Base-by-base conservation (phyloP, 2,888 invertebrate species). In the Cataglyphis cursor region DNA sequence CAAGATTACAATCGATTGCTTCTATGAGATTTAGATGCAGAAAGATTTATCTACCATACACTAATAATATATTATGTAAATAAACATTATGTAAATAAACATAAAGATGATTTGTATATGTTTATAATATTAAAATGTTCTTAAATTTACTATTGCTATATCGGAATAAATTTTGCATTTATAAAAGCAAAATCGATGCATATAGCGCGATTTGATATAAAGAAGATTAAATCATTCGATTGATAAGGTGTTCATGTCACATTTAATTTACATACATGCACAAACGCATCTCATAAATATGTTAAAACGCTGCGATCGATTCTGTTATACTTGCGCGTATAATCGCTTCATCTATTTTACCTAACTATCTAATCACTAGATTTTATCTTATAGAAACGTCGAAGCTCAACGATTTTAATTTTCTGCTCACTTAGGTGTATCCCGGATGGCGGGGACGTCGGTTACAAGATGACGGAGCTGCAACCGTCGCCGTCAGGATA, bases 381-480 rank as follows among this genome's bases (percentile, higher is more conserved):
- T 57, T 78, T 68, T 8, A 80, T 80, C 73, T 80, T 31, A 31
- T 18, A 21, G 35, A 15, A 31, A 57, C 24, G 21, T 78, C 78
- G 44, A 62, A 66, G 41, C 62, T 74, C 28, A 82, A 51, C 35
- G 28, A 10, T 59, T 80, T 80, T 72, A 80, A 80, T 80, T 80
- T 73, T 80, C 73, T 73, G 59, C n/a, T 62, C 83, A 28, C 64
- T 38, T 85, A 95, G 94, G 94, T 94, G 93, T 93, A 93, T 94
- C 92, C 93, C 95, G 94, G 92, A 95, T 95, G 95, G 95, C 94
- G 94, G 94, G 94, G 94, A 92, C 92, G 92, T 93, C 85, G 93
- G 93, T 93, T 92, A 93, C 94, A 94, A 94, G 94, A 95, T 95
- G 95, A 95, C 95, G 93, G 95, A 95, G 92, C 90, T 95, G 92